A percentile compares a stretch with the other conserved stretches of the same genome.
phyloP scores from a whole-genome alignment of 2,113 vertebrate species.

The Ailuropoda melanoleuca region DNA sequence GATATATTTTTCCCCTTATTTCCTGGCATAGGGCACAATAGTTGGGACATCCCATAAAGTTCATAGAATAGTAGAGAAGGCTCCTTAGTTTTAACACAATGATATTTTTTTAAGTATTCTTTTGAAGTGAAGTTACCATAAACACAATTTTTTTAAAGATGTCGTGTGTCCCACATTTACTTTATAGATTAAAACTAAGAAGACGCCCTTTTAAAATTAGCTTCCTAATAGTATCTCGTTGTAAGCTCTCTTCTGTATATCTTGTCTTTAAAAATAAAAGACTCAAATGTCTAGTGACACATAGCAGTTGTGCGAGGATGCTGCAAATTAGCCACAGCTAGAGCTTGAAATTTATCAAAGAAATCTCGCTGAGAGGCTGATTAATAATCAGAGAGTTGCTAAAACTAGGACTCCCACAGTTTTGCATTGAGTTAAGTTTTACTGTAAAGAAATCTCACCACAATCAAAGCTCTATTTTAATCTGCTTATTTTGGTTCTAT shows the following conservation, averaged over 20 bases:
- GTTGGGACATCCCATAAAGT: neutral
- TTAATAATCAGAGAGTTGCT: constrained; percentile 65
- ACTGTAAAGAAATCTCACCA: constrained; percentile 52
- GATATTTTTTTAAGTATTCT: neutral
- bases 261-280: constrained; percentile 47
- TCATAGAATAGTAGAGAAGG: neutral
- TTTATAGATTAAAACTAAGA: constrained; percentile 34
- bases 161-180: neutral
- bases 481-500: constrained; percentile 56
- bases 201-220: neutral
- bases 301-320: neutral
- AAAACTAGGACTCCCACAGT: constrained; percentile 31
- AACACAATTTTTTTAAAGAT: neutral
- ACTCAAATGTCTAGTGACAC: neutral
- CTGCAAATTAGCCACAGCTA: constrained; percentile 60
- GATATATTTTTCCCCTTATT: neutral
- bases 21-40: neutral
- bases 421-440: constrained; percentile 13
- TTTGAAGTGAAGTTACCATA: constrained; percentile 4
- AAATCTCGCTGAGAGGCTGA: constrained; percentile 44
- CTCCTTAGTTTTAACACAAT: neutral
- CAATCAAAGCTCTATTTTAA: constrained; percentile 67
- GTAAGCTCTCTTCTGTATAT: constrained; percentile 1
- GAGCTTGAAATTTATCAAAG: constrained; percentile 34
- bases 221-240: neutral